Conservation (phyloP, 2,888 invertebrate species). For the Brachynemurus nebulosus region DNA sequence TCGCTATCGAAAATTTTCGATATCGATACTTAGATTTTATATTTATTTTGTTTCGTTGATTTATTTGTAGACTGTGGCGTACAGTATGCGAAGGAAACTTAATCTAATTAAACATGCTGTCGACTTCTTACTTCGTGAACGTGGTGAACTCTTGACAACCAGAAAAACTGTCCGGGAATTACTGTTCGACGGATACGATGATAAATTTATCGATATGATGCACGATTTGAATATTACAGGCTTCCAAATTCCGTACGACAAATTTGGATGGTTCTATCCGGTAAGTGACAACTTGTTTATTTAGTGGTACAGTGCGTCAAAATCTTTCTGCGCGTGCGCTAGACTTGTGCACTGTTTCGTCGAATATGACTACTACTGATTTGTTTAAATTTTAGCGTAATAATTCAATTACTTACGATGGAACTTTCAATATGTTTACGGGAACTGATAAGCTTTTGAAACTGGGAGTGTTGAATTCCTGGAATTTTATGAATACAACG, state of each 20-base stretch:
- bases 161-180: constrained; percentile 52
- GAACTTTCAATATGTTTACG: constrained; percentile 61
- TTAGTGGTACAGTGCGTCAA: too few species aligned
- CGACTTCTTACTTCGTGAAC: constrained; percentile 39
- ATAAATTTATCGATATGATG: constrained; percentile 47
- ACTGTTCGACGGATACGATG: constrained; percentile 71
- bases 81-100: constrained; percentile 37
- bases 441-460: constrained; percentile 49
- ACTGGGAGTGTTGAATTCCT: constrained; percentile 54
- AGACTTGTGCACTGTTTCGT: too few species aligned
- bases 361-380: too few species aligned
- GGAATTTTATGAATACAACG: constrained; percentile 48
- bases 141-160: constrained; percentile 39
- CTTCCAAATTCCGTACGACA: constrained; percentile 49
- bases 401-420: constrained; percentile 55
- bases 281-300: constrained; percentile 42
- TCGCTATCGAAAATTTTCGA: too few species aligned
- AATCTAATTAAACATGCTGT: constrained; percentile 33
- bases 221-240: constrained; percentile 35
- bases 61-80: constrained; percentile 46
- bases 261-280: constrained; percentile 74
- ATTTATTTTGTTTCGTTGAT: neutral
- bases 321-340: too few species aligned
- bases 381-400: constrained; percentile 49
- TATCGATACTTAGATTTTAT: too few species aligned